These are phyloP conservation scores for Drosophila rubida DNA, from an alignment of 2,888 invertebrate genomes.

Conservation along the genomic window DNA sequence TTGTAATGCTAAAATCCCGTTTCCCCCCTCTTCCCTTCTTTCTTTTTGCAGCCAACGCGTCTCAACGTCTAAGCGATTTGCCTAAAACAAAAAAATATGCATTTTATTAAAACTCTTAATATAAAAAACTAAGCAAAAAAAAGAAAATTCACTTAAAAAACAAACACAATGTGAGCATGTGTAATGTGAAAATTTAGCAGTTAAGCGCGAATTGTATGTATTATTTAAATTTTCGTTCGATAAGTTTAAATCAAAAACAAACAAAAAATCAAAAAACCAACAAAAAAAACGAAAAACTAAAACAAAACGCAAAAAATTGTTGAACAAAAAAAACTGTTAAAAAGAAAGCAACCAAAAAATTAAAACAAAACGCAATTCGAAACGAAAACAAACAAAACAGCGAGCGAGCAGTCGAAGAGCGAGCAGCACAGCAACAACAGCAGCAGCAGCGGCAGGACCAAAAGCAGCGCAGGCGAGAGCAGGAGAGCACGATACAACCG, in stretches of 20 bases:
- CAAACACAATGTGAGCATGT: slow-evolving; percentile 67
- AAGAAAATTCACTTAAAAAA: slow-evolving; percentile 19
- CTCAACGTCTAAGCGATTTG: slow-evolving; percentile 50
- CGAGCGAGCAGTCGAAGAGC: slow-evolving; percentile 2
- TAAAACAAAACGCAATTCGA: slow-evolving; percentile 26
- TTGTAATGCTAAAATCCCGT: slow-evolving; percentile 25
- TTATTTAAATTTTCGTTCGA: slow-evolving; percentile 73
- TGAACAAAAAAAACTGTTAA: slow-evolving; percentile 16
- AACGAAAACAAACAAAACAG: slow-evolving; percentile 22
- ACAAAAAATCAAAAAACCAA: slow-evolving; percentile 11
- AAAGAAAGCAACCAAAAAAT: slow-evolving; percentile 25
- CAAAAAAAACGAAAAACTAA: slow-evolving; percentile 14
- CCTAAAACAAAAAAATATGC: slow-evolving; percentile 46
- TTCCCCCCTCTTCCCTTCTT: slow-evolving; percentile 18
- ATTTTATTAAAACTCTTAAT: slow-evolving; percentile 44
- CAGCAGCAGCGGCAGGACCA: slow-evolving; percentile 19
- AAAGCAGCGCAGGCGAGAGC: slow-evolving; percentile 24
- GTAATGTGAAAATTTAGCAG: slow-evolving; percentile 71
- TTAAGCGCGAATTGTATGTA: slow-evolving; percentile 75
- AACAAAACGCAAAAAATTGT: slow-evolving; percentile 25
- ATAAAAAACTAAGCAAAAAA: slow-evolving; percentile 25
- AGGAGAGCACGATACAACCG: neutral
- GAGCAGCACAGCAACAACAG: slow-evolving; percentile 27
- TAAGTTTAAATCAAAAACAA: slow-evolving; percentile 46
- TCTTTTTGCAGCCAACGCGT: slow-evolving; percentile 60